phyloP scores from a whole-genome alignment of 2,888 invertebrate genomes.

The Trissonchulus sp. region DNA sequence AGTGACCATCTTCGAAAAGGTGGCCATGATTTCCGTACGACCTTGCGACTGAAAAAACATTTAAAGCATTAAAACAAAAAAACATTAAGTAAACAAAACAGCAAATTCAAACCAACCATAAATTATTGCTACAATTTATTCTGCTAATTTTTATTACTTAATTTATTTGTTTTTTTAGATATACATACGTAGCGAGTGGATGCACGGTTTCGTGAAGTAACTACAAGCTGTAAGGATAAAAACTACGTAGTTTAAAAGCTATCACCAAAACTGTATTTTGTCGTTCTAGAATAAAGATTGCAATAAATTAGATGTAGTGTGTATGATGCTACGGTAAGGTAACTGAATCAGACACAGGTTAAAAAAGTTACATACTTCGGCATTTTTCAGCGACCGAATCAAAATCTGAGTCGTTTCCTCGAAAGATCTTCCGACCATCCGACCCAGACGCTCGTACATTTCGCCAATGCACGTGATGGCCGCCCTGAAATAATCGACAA shows the following conservation, averaged over 20 bases:
- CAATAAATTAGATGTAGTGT: no score
- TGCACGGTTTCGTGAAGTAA: no score
- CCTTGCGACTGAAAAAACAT: conserved; percentile 67
- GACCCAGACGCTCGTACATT: conserved; percentile 93
- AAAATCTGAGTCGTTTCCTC: conserved; percentile 93
- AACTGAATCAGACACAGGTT: no score
- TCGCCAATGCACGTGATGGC: conserved; percentile 86
- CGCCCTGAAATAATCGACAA: conserved; percentile 69
- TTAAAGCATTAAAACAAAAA: background rate
- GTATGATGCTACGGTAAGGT: no score
- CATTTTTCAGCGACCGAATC: conserved; percentile 79
- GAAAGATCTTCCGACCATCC: conserved; percentile 97
- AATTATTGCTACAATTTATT: no score
- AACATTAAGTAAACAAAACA: conserved; percentile 21
- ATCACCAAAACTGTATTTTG: no score
- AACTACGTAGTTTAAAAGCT: no score
- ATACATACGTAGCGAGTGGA: no score
- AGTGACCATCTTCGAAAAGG: conserved; percentile 80
- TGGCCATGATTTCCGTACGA: conserved; percentile 91
- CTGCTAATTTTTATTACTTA: no score
- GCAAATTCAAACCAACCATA: background rate
- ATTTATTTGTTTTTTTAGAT: no score
- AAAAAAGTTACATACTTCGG: conserved; percentile 64
- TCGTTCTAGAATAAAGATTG: no score
- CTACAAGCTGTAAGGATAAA: no score